phyloP scores from a whole-genome alignment of 2,113 vertebrate species.

The Crocuta crocuta region DNA sequence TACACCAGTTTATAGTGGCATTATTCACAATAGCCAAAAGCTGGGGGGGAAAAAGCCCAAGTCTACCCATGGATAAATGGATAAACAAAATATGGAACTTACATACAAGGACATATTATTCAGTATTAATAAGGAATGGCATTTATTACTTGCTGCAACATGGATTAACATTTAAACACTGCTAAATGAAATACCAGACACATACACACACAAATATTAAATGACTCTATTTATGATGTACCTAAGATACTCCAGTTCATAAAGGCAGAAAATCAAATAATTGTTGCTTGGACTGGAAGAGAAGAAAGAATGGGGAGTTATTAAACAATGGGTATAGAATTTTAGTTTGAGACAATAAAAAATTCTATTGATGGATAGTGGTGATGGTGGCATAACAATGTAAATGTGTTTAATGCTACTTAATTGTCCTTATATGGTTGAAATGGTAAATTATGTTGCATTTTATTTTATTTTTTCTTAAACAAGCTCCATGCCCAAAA shows the following conservation, averaged over 20 bases:
- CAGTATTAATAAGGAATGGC: neutral
- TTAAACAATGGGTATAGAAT: neutral
- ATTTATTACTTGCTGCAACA: neutral
- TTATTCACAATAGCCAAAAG: neutral
- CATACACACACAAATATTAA: neutral
- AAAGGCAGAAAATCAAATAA: neutral
- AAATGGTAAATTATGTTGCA: neutral
- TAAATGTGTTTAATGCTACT: neutral
- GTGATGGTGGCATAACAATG: neutral
- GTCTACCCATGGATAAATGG: neutral
- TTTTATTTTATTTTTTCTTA: neutral
- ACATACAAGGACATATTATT: neutral
- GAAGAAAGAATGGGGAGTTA: too few relatives aligned
- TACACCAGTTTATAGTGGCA: neutral
- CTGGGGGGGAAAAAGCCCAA: neutral
- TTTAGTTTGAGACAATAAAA: neutral
- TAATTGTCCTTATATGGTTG: neutral
- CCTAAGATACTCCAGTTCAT: neutral
- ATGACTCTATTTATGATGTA: neutral
- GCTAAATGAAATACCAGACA: neutral
- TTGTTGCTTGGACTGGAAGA: neutral
- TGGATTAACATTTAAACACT: neutral
- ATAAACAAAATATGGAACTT: neutral
- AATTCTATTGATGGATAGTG: neutral
- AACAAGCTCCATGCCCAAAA: neutral